These are phyloP conservation scores for Phyto melanocephala DNA, from an alignment of 2,888 invertebrate species.

Conservation along the genomic window DNA sequence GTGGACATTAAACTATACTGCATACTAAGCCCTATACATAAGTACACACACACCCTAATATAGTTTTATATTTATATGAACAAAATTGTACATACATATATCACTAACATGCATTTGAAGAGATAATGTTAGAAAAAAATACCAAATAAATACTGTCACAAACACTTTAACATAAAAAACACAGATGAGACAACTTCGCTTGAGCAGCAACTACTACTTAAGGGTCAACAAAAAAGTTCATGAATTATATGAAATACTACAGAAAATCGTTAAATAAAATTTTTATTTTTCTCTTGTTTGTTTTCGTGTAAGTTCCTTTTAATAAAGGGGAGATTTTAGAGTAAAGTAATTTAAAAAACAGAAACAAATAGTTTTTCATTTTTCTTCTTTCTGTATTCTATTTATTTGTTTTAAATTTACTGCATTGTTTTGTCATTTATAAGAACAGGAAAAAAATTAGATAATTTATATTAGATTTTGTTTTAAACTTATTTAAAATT, in stretches of 20 bases:
- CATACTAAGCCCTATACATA: background rate
- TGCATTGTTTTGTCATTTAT: background rate
- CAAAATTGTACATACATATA: background rate
- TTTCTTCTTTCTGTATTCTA: background rate
- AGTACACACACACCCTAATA: background rate
- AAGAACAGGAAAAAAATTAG: background rate
- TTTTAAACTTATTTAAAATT: too few relatives aligned
- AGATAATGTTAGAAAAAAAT: conserved; percentile 20
- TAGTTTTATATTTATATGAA: background rate
- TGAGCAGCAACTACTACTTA: conserved; percentile 44
- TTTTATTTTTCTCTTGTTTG: conserved; percentile 2
- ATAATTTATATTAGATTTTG: background rate
- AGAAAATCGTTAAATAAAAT: conserved; percentile 20
- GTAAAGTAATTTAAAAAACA: conserved; percentile 3
- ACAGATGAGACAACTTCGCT: background rate
- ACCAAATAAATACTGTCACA: conserved; percentile 29
- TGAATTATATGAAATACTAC: conserved; percentile 43
- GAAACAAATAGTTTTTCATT: background rate
- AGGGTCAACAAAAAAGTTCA: conserved; percentile 61
- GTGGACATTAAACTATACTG: conserved; percentile 25
- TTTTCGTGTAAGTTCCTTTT: background rate
- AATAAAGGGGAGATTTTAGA: conserved; percentile 2
- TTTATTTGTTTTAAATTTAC: background rate
- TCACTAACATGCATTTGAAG: conserved; percentile 24
- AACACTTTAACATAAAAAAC: background rate